phyloP scores from a whole-genome alignment of 2,888 invertebrate genomes.

The Phrixothrix hirtus region DNA sequence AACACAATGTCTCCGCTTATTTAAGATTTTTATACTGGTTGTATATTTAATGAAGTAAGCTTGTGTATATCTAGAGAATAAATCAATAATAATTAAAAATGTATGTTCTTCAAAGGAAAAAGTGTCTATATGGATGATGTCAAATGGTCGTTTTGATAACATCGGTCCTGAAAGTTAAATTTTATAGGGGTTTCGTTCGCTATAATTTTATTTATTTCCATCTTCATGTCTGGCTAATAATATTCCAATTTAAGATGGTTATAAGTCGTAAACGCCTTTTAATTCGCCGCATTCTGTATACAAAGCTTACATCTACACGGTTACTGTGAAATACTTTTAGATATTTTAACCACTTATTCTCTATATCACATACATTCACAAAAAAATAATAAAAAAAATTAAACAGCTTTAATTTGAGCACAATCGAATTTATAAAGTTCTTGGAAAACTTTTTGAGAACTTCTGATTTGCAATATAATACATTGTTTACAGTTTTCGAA shows the following conservation, averaged over 20 bases:
- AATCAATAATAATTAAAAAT: constrained; percentile 25
- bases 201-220: constrained; percentile 25
- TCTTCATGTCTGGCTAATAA: constrained; percentile 31
- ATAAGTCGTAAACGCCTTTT: no score
- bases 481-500: no score
- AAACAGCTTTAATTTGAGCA: no score
- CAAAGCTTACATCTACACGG: no score
- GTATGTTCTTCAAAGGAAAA: constrained; percentile 16
- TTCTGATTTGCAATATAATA: no score
- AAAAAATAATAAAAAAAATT: no score
- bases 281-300: no score
- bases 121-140: constrained; percentile 18
- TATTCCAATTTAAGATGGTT: constrained; percentile 16
- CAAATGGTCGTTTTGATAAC: constrained; percentile 20
- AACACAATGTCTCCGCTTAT: constrained; percentile 23
- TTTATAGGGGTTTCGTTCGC: constrained; percentile 24
- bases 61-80: constrained; percentile 23
- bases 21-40: constrained; percentile 12
- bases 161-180: constrained; percentile 11
- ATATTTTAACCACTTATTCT: no score
- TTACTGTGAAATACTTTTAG: no score
- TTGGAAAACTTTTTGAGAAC: no score
- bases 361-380: no score
- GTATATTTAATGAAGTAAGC: constrained; percentile 20
- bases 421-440: no score